Evolutionary conservation across 2,797 vertebrate species (phyloP), one percentile per base, ranked within the genome.

Genomic region (Bucorvus abyssinicus): DNA sequence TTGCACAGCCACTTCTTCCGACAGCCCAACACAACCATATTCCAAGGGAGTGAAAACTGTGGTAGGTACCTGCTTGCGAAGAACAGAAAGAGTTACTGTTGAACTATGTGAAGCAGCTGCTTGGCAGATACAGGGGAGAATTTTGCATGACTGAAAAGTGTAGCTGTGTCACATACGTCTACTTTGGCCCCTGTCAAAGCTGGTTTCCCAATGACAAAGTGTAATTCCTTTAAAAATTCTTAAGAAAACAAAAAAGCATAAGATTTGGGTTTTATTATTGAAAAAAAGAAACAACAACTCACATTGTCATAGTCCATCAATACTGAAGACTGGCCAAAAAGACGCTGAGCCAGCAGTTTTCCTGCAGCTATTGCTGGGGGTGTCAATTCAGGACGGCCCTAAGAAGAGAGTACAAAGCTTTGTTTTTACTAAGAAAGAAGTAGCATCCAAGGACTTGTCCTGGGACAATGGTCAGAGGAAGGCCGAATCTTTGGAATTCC

Each of bases 1-100:
- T 12, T 87, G 96, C 94, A 98, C 96, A 3, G 99, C 99, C 26
- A 98, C 98, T 96, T 99, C 99, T 95, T 99, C 99, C 1, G 99
- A 99, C n/a, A 99, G 95, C 47, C 99, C 99, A 56, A 99, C 99
- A 77, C 99, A 99, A 90, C 99, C 98, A 3, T 99, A 99, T 77
- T 99, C 99, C 9, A 99, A 96, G 1, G 99, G 99, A 34, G 99
- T 99, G 95, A 99, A 99, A 64, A 99, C 98, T 2, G 99, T 99
- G 6, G 99, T 99, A 57, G 99, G 97, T 22, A 99, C 99, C 99
- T 99, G 94, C 14, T 77, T 6, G 5, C 2, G 3, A 73, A 38
- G 69, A 82, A 34, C 38, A 75, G 23, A 42, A 71, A 64, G 30
- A 18, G 42, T 64, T 47, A 45, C 19, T 64, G 44, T 23, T 50